phyloP scores from a whole-genome alignment of 2,797 vertebrate genomes.

The Sitta carolinensis region DNA sequence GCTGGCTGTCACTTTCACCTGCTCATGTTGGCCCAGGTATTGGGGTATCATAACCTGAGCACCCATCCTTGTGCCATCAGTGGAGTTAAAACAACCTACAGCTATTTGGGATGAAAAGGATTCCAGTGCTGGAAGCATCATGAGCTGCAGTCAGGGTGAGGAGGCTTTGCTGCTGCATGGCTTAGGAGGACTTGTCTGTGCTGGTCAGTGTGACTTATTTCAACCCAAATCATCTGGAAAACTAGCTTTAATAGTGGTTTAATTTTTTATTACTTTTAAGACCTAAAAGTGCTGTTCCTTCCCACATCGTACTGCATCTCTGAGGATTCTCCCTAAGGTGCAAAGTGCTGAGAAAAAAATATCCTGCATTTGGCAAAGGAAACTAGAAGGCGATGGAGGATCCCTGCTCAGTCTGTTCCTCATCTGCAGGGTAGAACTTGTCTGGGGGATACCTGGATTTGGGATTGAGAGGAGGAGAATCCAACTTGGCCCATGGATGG shows the following conservation, averaged over 20 bases:
- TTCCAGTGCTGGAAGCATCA: neutral
- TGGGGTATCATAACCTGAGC: neutral
- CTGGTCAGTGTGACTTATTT: neutral
- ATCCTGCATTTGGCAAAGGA: neutral
- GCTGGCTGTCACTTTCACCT: rapidly evolving
- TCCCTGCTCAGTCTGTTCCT: neutral
- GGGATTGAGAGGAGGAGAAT: neutral
- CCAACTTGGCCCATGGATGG: neutral
- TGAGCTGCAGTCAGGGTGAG: rapidly evolving
- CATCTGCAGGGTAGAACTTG: neutral
- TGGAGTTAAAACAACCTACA: neutral
- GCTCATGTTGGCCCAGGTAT: rapidly evolving
- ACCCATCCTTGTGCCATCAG: neutral
- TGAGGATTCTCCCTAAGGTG: neutral
- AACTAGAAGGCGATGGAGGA: neutral
- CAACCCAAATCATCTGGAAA: neutral
- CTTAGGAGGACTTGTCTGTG: neutral
- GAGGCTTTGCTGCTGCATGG: rapidly evolving
- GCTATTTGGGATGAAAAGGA: neutral
- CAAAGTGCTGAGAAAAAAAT: neutral
- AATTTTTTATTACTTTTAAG: conserved; percentile 20
- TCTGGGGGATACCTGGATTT: neutral
- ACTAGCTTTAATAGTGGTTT: neutral
- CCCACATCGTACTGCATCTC: neutral
- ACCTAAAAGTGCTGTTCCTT: neutral